A percentile compares a stretch with the other conserved stretches of the same genome.
phyloP scores from a whole-genome alignment of 2,113 vertebrate species.

The Prionailurus viverrinus region DNA sequence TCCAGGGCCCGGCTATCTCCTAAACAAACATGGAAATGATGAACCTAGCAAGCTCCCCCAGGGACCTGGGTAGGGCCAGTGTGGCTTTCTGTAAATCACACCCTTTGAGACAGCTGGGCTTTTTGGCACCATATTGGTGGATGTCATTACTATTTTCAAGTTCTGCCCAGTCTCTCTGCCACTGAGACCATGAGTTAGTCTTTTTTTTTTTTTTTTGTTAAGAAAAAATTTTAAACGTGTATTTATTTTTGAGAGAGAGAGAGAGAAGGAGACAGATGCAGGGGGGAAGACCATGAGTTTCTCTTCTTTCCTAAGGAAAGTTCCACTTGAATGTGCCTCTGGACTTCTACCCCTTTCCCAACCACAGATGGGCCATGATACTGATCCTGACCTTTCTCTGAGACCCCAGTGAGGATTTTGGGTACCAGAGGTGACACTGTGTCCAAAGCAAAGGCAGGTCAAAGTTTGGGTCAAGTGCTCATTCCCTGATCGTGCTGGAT shows the following conservation, averaged over 20 bases:
- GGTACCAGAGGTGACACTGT: background rate
- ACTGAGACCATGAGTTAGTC: background rate
- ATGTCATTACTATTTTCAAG: background rate
- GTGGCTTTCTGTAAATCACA: background rate
- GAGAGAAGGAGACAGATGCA: too few species aligned
- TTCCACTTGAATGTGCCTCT: background rate
- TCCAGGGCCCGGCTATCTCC: background rate
- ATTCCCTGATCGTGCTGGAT: background rate
- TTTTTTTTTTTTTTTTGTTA: background rate
- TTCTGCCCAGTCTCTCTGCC: background rate
- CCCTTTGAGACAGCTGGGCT: background rate
- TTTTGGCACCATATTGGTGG: too few species aligned
- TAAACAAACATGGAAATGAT: background rate
- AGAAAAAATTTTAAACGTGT: too few species aligned
- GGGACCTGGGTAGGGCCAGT: background rate
- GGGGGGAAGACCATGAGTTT: too few species aligned
- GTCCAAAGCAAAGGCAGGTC: background rate
- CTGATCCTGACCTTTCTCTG: background rate
- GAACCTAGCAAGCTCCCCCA: background rate
- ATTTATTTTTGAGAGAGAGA: too few species aligned
- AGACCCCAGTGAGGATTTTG: background rate
- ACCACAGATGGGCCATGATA: too few species aligned
- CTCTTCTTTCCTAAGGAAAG: background rate
- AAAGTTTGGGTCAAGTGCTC: background rate
- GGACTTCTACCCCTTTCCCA: background rate